Conservation (phyloP, 2,113 vertebrate genomes). For the Gulo gulo region DNA sequence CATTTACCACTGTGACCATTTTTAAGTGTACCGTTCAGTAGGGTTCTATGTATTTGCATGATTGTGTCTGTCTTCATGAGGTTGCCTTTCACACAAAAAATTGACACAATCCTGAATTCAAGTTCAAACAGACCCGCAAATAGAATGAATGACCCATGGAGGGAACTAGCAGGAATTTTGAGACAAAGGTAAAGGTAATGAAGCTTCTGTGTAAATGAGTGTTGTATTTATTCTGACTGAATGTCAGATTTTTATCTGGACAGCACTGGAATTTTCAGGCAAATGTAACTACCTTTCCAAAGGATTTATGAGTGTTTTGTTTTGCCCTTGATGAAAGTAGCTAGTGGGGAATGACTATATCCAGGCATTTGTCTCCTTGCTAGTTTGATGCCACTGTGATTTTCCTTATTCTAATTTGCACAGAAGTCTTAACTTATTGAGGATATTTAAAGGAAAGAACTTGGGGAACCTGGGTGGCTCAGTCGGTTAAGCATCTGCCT, state of each 20-base stretch:
- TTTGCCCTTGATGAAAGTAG: background rate
- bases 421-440: background rate
- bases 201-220: background rate
- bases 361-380: background rate
- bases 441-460: background rate
- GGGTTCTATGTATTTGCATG: background rate
- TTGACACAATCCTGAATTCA: background rate
- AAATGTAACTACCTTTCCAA: background rate
- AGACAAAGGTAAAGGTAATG: background rate
- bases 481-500: background rate
- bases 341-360: background rate
- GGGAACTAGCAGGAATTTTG: background rate
- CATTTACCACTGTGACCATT: background rate
- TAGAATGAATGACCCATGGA: background rate
- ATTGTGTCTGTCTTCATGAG: background rate
- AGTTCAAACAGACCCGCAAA: background rate
- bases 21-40: background rate
- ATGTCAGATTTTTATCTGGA: background rate
- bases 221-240: background rate
- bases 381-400: background rate
- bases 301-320: background rate
- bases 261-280: background rate
- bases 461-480: background rate
- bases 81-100: background rate
- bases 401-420: background rate